phyloP scores from a whole-genome alignment of 2,797 vertebrate species.

The Distichodus sexfasciatus region DNA sequence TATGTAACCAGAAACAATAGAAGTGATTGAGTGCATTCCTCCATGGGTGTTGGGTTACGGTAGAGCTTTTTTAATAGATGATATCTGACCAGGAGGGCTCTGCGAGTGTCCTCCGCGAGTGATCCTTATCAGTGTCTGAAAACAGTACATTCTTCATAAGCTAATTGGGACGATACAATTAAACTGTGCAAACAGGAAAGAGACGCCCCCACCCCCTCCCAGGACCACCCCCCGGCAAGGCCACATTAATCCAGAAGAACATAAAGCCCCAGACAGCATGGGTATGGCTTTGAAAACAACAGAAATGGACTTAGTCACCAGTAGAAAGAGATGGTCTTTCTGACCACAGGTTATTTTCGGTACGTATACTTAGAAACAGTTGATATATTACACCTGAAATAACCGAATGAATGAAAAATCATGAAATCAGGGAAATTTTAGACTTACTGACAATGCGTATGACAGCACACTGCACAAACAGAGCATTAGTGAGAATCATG shows the following conservation, averaged over 20 bases:
- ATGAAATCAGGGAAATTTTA: too few species aligned
- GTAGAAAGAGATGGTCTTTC: slow-evolving; percentile 2
- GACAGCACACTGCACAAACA: too few species aligned
- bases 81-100: slow-evolving; percentile 61
- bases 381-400: too few species aligned
- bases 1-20: slow-evolving; percentile 81
- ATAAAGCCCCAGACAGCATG: slow-evolving; percentile 3
- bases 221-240: slow-evolving; percentile 23
- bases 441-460: too few species aligned
- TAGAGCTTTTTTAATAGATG: slow-evolving; percentile 69
- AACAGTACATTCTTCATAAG: slow-evolving; percentile 60
- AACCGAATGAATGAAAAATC: too few species aligned
- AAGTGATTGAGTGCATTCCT: slow-evolving; percentile 80
- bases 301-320: slow-evolving; percentile 31
- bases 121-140: slow-evolving; percentile 64
- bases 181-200: slow-evolving; percentile 54
- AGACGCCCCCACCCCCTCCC: slow-evolving; percentile 23
- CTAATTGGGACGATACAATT: slow-evolving; percentile 54
- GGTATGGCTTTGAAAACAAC: slow-evolving; percentile 6
- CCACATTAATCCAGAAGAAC: slow-evolving; percentile 35
- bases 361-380: too few species aligned
- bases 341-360: too few species aligned
- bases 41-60: slow-evolving; percentile 73
- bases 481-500: too few species aligned
- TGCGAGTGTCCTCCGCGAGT: slow-evolving; percentile 44